Conservation (phyloP, 2,113 vertebrate species). For the Phrynocephalus versicolor region DNA sequence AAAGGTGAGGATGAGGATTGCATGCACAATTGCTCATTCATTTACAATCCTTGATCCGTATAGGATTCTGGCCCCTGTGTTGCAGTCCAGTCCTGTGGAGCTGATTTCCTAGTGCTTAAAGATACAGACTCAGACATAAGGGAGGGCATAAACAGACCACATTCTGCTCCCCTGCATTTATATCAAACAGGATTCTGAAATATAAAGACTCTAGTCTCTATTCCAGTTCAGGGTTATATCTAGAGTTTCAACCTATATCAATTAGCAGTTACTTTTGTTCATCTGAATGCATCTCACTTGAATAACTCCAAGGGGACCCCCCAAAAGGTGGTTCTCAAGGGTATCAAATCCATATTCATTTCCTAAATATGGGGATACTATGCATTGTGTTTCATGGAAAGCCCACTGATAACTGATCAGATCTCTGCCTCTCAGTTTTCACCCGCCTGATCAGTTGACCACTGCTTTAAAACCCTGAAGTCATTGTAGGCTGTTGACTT, state of each 20-base stretch:
- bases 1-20: too few species aligned
- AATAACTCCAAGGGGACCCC: neutral
- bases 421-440: neutral
- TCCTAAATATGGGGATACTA: neutral
- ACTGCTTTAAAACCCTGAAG: neutral
- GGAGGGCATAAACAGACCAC: too few species aligned
- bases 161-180: neutral
- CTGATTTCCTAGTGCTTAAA: neutral
- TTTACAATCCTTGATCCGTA: too few species aligned
- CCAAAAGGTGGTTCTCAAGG: neutral
- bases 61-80: too few species aligned
- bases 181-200: neutral
- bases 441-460: neutral
- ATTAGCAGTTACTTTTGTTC: neutral
- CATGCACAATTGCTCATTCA: too few species aligned
- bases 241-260: neutral
- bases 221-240: neutral
- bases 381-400: neutral
- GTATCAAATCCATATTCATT: neutral
- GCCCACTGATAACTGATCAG: neutral
- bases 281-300: neutral
- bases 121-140: too few species aligned
- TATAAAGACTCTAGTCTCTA: neutral
- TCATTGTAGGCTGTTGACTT: neutral
- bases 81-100: too few species aligned